Percentiles rank a stretch among this genome's conserved stretches.
Conservation (phyloP, 2,113 vertebrate species). For the Salvelinus sp. region DNA sequence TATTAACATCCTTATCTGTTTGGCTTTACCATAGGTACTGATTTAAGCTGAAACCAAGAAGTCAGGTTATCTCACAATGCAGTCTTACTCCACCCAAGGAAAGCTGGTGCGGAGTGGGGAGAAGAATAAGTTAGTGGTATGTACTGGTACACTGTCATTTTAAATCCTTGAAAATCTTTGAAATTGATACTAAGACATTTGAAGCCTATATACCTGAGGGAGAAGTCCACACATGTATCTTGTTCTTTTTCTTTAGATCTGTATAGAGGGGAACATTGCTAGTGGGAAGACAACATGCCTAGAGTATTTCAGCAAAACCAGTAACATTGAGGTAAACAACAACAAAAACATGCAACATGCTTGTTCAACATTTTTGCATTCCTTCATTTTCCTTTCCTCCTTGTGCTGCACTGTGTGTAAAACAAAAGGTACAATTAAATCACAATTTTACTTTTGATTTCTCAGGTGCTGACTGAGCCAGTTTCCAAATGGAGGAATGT, state of each 20-base stretch:
- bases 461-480: slow-evolving; percentile 86
- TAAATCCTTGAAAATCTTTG: too few species aligned
- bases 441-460: slow-evolving; percentile 1
- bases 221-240: not conserved
- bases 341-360: too few species aligned
- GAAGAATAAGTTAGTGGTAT: slow-evolving; percentile 64
- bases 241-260: slow-evolving; percentile 74
- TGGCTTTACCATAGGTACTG: slow-evolving; percentile 14
- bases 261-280: slow-evolving; percentile 92
- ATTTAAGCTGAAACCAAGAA: slow-evolving; percentile 16
- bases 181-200: too few species aligned
- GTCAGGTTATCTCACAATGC: slow-evolving; percentile 51
- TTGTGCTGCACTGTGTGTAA: not conserved
- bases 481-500: slow-evolving; percentile 90
- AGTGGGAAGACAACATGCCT: slow-evolving; percentile 95
- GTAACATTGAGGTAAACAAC: slow-evolving; percentile 80
- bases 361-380: too few species aligned
- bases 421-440: too few species aligned
- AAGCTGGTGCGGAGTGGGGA: slow-evolving; percentile 58
- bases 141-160: slow-evolving; percentile 13
- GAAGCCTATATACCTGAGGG: not conserved
- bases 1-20: not conserved
- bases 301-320: slow-evolving; percentile 85
- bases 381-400: not conserved
- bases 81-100: slow-evolving; percentile 63